A percentile compares a stretch with the other conserved stretches of the same genome.
phyloP scores from a whole-genome alignment of 2,113 vertebrate species.

The Syrrhaptes paradoxus region DNA sequence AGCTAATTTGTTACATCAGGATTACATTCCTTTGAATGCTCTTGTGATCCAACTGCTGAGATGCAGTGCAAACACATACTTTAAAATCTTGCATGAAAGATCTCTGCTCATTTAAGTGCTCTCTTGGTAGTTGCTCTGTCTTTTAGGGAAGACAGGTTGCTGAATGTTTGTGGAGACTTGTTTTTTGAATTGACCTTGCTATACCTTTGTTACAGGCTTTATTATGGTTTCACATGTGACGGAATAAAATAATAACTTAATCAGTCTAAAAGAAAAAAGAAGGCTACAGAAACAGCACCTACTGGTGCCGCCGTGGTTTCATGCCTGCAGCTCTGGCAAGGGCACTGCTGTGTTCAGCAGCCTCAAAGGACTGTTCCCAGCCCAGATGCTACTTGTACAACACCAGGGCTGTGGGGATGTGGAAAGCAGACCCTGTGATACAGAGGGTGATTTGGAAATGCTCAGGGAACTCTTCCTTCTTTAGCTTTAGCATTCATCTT shows the following conservation, averaged over 20 bases:
- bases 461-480: not conserved
- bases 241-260: not conserved
- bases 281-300: not conserved
- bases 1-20: not conserved
- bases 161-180: not conserved
- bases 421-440: not conserved
- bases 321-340: not conserved
- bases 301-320: not conserved
- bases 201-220: not conserved
- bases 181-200: not conserved
- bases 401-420: too few relatives aligned
- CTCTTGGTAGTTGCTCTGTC: not conserved
- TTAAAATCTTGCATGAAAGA: not conserved
- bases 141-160: not conserved
- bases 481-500: not conserved
- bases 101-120: not conserved
- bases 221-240: not conserved
- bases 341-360: not conserved
- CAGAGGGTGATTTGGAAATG: not conserved
- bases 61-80: not conserved
- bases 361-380: not conserved
- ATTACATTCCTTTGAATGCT: not conserved
- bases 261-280: not conserved
- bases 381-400: not conserved
- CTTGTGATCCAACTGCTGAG: not conserved